These are phyloP conservation scores for Hedya salicella DNA, from an alignment of 2,888 invertebrate genomes.

Conservation along the genomic window DNA sequence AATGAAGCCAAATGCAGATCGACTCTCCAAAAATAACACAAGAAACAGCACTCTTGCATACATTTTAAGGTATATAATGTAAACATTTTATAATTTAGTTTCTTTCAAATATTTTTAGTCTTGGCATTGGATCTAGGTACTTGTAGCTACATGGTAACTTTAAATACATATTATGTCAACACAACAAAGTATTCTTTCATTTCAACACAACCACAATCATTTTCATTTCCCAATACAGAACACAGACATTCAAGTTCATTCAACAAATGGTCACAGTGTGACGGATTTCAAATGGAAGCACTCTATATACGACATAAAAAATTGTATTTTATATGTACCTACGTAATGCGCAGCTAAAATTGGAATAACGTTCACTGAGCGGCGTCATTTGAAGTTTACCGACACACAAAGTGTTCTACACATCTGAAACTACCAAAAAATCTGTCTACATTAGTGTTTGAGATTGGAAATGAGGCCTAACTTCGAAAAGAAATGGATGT, in stretches of 20 bases:
- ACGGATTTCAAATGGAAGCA: slow-evolving; percentile 4
- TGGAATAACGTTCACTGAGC: background rate
- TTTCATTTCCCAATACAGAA: slow-evolving; percentile 26
- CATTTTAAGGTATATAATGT: slow-evolving; percentile 61
- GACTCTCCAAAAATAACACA: slow-evolving; percentile 51
- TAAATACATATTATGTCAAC: slow-evolving; percentile 81
- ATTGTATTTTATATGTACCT: background rate
- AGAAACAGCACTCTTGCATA: slow-evolving; percentile 72
- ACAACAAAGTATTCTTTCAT: slow-evolving; percentile 82
- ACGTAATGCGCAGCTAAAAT: background rate
- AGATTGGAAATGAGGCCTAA: no score
- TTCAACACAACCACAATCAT: slow-evolving; percentile 64
- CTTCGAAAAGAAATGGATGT: no score
- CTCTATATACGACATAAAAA: background rate
- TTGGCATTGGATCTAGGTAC: slow-evolving; percentile 75
- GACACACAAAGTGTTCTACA: slow-evolving; percentile 10
- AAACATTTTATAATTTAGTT: slow-evolving; percentile 64
- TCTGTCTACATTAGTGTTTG: no score
- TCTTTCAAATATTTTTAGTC: slow-evolving; percentile 58
- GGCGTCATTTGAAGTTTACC: slow-evolving; percentile 6
- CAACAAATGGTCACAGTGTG: slow-evolving; percentile 24
- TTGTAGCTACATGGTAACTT: slow-evolving; percentile 82
- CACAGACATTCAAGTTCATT: slow-evolving; percentile 37
- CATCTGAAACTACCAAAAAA: background rate
- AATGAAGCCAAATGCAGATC: slow-evolving; percentile 30